These are phyloP conservation scores for Silurus lanzhouensis DNA, from an alignment of 2,797 vertebrate species.

Conservation along the genomic window DNA sequence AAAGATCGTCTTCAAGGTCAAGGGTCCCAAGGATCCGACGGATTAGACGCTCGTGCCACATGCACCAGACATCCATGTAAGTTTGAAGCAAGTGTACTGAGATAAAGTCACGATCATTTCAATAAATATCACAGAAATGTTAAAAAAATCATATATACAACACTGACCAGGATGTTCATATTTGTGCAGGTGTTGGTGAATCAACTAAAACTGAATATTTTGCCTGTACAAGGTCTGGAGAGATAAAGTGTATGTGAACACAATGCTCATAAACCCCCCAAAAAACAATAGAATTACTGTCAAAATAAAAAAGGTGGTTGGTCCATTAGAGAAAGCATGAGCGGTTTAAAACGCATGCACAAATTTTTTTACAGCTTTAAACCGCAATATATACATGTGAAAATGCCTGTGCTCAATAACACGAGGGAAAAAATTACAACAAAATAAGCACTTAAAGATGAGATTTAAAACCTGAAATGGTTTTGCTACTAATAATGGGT, in stretches of 20 bases:
- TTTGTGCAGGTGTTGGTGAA: background rate
- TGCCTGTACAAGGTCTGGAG: background rate
- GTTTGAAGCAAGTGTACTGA: slow-evolving; percentile 20
- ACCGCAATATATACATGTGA: background rate
- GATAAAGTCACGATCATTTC: slow-evolving; percentile 72
- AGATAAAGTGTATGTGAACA: background rate
- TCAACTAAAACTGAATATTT: background rate
- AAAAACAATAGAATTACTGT: background rate
- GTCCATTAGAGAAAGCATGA: background rate
- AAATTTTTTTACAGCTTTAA: background rate
- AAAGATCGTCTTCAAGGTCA: slow-evolving; percentile 21
- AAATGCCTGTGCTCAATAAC: background rate
- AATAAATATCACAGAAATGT: slow-evolving; percentile 89
- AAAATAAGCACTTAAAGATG: background rate
- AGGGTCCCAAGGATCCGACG: background rate
- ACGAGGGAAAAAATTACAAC: background rate
- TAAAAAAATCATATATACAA: slow-evolving; percentile 89
- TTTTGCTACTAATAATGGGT: background rate
- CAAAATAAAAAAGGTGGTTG: background rate
- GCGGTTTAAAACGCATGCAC: background rate
- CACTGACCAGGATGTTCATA: slow-evolving; percentile 76
- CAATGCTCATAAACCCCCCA: background rate
- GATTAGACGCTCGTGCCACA: background rate
- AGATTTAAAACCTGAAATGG: background rate
- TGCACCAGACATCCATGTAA: slow-evolving; percentile 27